Evolutionary conservation across 2,888 invertebrate species (phyloP), one percentile per base, ranked within the genome.

Genomic region (Dyspetes luteomarginatus): DNA sequence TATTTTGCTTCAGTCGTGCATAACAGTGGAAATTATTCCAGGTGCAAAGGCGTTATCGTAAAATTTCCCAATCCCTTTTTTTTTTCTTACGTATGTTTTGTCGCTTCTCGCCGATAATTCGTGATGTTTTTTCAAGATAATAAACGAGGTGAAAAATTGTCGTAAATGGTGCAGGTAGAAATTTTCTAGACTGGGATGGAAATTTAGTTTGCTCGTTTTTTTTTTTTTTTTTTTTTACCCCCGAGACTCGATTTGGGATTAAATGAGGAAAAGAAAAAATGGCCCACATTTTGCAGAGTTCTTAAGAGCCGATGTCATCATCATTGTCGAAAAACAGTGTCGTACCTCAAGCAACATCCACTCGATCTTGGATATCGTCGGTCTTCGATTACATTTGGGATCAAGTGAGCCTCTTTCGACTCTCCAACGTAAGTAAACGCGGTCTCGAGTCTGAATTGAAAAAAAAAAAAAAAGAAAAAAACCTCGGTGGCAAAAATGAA

Each of bases 321-420:
- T 88, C 88, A 81, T 90, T 92, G 88, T 89, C 90, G 84, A 88
- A 91, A 88, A 91, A 89, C 87, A 89, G 86, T 89, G 86, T 92
- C 88, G 85, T 92, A 89, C 90, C 86, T 72, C 89, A 89, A 88
- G 86, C 89, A 85, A 87, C 91, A 86, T 89, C 92, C 69, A 89
- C 91, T 86, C 90, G 91, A 80, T 91, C 92, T 87, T 92, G 92
- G 91, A 90, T 92, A 87, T 91, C 91, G 84, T 90, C 90, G 80
- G 85, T 92, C 88, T 90, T 92, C 88, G 89, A 90, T 89, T 92
- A 90, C 89, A 89, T 92, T 92, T 91, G 92, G 92, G 89, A 90
- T 86, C 91, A 92, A 91, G 90, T 92, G 88, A 92, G 89, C 91
- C 87, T 90, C 86, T 92, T 92, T 86, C 89, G 91, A 41, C 87